Evolutionary conservation across 2,113 vertebrate genomes (phyloP), one percentile per base, ranked within the genome.

Genomic region (Pagrus major): DNA sequence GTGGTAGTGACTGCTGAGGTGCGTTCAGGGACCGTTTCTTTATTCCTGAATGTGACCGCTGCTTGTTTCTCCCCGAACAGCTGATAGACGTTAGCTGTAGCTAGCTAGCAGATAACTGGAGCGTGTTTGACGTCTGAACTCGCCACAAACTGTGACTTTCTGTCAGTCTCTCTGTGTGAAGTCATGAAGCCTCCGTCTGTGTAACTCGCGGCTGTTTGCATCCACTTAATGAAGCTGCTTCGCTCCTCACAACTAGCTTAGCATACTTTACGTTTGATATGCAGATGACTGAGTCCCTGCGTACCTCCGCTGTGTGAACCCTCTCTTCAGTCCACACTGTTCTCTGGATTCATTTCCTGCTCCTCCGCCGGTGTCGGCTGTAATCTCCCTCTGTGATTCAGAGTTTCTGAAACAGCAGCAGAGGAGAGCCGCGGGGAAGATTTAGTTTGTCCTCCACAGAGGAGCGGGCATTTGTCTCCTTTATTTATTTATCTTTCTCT

Each of bases 401-500:
- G 66, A 70, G 69, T 78, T 67, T 75, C 47, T 44, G 70, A 75
- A 72, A 49, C 73, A 37, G 85, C 61, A 68, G 80, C 70, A 64
- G 61, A 54, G 31, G 20, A 78, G 69, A 59, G 76, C 61, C 39
- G 20, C 37, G 0, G 78, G 87, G 73, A 68, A 52, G 60, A 54
- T 80, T 63, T 11, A 49, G 67, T 82, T 80, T 68, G 86, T 90
- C 84, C 81, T 88, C 81, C 74, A 39, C 74, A 64, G 29, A 74
- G 29, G 29, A 25, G 42, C 39, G 25, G 51, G 84, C 74, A 66
- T 88, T 82, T 80, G 67, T 86, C 83, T 81, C 52, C 31, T 75
- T 69, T 76, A 73, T 81, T 79, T 86, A 80, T 88, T 80, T 81
- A 71, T 78, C 44, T 80, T 16, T 15, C 4, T 8, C 0, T 39